Percentiles rank a stretch among this genome's conserved stretches.
These are phyloP conservation scores for Pampus argenteus DNA, from an alignment of 2,797 vertebrate species.

Conservation along the genomic window DNA sequence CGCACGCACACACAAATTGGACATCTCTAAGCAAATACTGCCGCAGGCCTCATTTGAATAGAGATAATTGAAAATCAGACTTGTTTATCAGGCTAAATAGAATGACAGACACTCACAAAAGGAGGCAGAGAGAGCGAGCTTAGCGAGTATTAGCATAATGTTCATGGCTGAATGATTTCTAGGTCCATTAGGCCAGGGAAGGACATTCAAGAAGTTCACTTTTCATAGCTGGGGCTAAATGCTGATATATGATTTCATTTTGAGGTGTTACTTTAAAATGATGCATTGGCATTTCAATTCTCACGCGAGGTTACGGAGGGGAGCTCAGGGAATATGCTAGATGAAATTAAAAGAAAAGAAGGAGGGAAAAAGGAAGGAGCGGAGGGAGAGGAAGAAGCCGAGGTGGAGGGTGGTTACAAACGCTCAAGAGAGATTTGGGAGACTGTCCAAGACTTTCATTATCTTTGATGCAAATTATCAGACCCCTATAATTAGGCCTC, in stretches of 20 bases:
- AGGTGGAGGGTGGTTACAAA: constrained; percentile 44
- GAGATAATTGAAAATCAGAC: constrained; percentile 85
- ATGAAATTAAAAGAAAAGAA: constrained; percentile 63
- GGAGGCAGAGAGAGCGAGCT: constrained; percentile 76
- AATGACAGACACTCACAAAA: constrained; percentile 83
- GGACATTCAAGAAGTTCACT: constrained; percentile 77
- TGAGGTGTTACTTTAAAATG: constrained; percentile 73
- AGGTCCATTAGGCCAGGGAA: constrained; percentile 79
- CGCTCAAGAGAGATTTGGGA: constrained; percentile 79
- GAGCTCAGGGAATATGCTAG: constrained; percentile 54
- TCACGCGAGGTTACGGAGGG: constrained; percentile 32
- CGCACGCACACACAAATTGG: constrained; percentile 55
- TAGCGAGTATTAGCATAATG: constrained; percentile 78
- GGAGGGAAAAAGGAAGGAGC: constrained; percentile 26
- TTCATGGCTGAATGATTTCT: constrained; percentile 78
- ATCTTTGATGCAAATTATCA: constrained; percentile 85
- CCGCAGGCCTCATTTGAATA: constrained; percentile 81
- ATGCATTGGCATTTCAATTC: constrained; percentile 72
- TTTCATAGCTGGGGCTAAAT: constrained; percentile 73
- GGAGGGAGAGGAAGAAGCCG: constrained; percentile 1
- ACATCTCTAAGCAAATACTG: constrained; percentile 73
- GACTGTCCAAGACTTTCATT: constrained; percentile 84
- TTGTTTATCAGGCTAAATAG: constrained; percentile 83
- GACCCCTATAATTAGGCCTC: constrained; percentile 81
- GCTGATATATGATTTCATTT: constrained; percentile 76